phyloP scores from a whole-genome alignment of 2,888 invertebrate genomes.

The Diaphora mendica region DNA sequence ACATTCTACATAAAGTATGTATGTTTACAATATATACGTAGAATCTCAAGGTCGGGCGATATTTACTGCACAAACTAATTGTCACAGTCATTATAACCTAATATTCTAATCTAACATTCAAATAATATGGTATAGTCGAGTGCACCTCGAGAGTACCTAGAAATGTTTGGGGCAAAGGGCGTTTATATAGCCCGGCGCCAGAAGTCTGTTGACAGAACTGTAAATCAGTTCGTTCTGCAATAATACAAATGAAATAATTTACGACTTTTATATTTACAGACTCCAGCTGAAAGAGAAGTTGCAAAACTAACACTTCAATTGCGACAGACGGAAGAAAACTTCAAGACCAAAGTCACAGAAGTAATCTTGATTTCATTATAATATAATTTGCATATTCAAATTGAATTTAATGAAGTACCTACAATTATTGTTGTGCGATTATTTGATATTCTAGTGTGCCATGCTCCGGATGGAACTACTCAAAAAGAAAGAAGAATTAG shows the following conservation, averaged over 20 bases:
- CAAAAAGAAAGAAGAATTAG: constrained; percentile 84
- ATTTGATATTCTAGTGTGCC: constrained; percentile 67
- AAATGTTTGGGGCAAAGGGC: too few species aligned
- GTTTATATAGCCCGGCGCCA: too few species aligned
- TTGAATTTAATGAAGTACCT: not conserved
- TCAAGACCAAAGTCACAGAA: constrained; percentile 89
- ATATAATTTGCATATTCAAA: not conserved
- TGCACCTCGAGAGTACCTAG: too few species aligned
- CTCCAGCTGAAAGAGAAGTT: constrained; percentile 85
- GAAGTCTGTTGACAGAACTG: too few species aligned
- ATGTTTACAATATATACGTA: too few species aligned
- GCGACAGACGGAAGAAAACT: constrained; percentile 88
- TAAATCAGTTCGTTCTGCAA: not conserved
- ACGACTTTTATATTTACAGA: constrained; percentile 52
- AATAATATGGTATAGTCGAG: too few species aligned
- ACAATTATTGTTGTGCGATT: not conserved
- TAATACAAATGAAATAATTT: not conserved
- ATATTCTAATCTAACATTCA: too few species aligned
- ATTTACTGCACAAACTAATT: too few species aligned
- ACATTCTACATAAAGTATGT: too few species aligned
- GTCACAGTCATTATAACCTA: too few species aligned
- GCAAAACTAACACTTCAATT: constrained; percentile 87
- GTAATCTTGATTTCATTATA: constrained; percentile 63
- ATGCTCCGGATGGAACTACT: constrained; percentile 73
- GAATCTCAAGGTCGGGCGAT: too few species aligned